A percentile compares a stretch with the other conserved stretches of the same genome.
phyloP scores from a whole-genome alignment of 2,888 invertebrate genomes.

The Archips crataeganus region DNA sequence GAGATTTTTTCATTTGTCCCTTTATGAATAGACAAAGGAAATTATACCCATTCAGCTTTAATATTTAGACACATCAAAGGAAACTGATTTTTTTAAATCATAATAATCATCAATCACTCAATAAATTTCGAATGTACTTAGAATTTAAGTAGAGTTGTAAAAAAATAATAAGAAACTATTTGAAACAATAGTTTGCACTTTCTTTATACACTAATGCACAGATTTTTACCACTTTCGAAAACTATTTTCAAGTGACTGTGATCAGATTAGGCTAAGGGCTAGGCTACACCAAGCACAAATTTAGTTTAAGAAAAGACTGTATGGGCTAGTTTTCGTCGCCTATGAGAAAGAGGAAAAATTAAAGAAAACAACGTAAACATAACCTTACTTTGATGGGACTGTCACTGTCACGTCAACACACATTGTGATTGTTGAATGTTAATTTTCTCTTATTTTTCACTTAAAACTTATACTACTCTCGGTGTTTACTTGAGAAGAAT shows the following conservation, averaged over 20 bases:
- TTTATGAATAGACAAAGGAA: background rate
- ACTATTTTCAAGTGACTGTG: no score
- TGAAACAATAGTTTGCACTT: no score
- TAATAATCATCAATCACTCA: no score
- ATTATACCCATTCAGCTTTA: background rate
- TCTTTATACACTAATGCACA: no score
- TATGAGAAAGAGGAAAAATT: background rate
- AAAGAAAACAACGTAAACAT: background rate
- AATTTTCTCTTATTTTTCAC: conserved; percentile 53
- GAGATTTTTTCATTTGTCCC: background rate
- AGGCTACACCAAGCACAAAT: no score
- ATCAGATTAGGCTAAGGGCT: no score
- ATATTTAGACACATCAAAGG: no score
- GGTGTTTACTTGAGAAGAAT: conserved; percentile 75
- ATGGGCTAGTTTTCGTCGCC: background rate
- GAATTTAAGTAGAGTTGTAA: no score
- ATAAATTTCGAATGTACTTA: no score
- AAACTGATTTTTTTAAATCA: no score
- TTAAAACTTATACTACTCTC: conserved; percentile 63
- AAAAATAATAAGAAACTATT: no score
- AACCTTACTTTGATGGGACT: conserved; percentile 25
- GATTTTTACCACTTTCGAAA: no score
- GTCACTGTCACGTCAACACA: conserved; percentile 30
- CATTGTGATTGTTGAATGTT: conserved; percentile 74
- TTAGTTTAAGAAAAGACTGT: background rate